Percentiles rank a stretch among this genome's conserved stretches.
These are phyloP conservation scores for Xylocopa sonorina DNA, from an alignment of 1,140 invertebrate species.

Conservation along the genomic window DNA sequence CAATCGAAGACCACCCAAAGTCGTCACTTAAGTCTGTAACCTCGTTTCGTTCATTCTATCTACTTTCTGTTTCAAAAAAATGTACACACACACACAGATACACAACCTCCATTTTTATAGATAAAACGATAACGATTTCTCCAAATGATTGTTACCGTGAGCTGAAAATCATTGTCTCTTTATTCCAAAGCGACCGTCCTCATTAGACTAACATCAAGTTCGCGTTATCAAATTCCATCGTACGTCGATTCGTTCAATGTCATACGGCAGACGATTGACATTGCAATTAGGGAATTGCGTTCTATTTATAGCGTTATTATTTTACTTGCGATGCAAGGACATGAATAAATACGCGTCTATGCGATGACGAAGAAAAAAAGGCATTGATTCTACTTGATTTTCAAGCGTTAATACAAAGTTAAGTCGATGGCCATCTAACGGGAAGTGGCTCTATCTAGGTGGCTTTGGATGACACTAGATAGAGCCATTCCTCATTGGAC, in stretches of 20 bases:
- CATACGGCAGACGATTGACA: not conserved
- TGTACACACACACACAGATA: no score
- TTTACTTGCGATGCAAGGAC: not conserved
- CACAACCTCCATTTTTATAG: not conserved
- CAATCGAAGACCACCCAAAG: not conserved
- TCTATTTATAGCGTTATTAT: not conserved
- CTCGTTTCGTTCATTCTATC: not conserved
- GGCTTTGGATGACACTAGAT: no score
- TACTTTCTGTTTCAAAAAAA: not conserved
- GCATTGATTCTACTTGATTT: no score
- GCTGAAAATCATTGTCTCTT: not conserved
- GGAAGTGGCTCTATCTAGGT: no score
- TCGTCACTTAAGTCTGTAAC: not conserved
- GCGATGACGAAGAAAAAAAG: no score
- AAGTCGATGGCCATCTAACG: no score
- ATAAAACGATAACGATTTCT: not conserved
- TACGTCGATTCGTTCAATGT: not conserved
- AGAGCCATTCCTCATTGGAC: no score
- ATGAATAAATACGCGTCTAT: not conserved
- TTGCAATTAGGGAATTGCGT: not conserved
- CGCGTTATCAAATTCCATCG: constrained; percentile 1
- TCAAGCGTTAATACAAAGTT: no score
- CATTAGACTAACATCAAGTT: not conserved
- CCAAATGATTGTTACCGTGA: not conserved
- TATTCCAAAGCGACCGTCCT: not conserved